Conservation (phyloP, 2,888 invertebrate species). For the Autographa gamma region DNA sequence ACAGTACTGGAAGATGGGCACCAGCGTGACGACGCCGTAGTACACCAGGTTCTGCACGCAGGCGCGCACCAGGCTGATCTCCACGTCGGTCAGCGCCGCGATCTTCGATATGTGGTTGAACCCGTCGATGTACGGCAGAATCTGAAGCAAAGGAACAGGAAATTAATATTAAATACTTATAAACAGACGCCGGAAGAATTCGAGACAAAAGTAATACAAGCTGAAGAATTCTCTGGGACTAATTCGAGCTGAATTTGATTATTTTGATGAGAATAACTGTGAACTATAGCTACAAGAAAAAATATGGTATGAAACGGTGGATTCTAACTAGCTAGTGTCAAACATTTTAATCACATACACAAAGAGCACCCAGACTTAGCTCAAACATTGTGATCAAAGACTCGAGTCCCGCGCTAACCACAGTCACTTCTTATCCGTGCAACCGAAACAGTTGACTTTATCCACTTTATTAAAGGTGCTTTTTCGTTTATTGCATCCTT, state of each 20-base stretch:
- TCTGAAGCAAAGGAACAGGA: constrained; percentile 82
- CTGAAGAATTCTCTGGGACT: no score
- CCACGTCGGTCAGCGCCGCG: constrained; percentile 94
- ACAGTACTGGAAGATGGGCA: constrained; percentile 94
- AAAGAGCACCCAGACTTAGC: no score
- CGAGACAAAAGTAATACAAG: no score
- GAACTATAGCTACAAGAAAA: no score
- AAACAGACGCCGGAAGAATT: no score
- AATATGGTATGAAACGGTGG: no score
- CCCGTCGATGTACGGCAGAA: constrained; percentile 94
- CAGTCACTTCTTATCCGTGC: background rate
- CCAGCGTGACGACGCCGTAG: constrained; percentile 92
- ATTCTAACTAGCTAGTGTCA: no score
- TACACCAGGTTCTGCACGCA: constrained; percentile 94
- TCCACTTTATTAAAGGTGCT: background rate
- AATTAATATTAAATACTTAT: background rate
- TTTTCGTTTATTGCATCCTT: background rate
- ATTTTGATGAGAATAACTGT: no score
- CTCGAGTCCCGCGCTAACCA: no score
- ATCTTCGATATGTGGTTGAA: constrained; percentile 94
- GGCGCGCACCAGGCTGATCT: constrained; percentile 94
- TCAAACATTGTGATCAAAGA: no score
- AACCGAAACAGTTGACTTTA: background rate
- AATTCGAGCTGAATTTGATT: no score
- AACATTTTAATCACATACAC: no score